These are phyloP conservation scores for Crotalus tigris DNA, from an alignment of 2,113 vertebrate species.

Conservation along the genomic window DNA sequence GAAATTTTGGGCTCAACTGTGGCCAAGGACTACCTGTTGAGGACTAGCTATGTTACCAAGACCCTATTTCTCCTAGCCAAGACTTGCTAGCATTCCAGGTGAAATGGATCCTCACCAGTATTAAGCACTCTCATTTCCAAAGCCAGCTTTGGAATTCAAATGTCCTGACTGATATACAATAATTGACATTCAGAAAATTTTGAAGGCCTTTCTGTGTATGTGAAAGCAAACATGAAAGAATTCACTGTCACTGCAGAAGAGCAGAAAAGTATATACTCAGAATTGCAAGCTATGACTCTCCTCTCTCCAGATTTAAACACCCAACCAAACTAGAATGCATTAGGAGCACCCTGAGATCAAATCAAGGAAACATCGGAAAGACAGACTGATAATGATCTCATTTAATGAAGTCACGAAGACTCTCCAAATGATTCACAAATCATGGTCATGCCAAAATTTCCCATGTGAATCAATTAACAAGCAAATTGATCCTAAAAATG, in stretches of 20 bases:
- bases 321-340: background rate
- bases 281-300: background rate
- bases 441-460: background rate
- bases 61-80: background rate
- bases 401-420: background rate
- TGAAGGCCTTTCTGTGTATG: background rate
- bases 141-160: background rate
- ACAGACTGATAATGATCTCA: background rate
- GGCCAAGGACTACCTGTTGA: background rate
- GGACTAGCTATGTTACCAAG: fast-evolving
- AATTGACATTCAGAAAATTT: background rate
- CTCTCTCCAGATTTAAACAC: background rate
- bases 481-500: background rate
- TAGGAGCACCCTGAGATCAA: background rate
- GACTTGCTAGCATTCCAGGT: background rate
- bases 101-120: background rate
- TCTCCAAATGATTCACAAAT: background rate
- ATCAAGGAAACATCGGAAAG: background rate
- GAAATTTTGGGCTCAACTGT: background rate
- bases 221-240: background rate
- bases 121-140: background rate
- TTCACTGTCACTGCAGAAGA: background rate
- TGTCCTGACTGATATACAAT: background rate
- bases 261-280: background rate
- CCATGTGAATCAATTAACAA: background rate